phyloP scores from a whole-genome alignment of 2,888 invertebrate genomes.

The Clunio marinus region DNA sequence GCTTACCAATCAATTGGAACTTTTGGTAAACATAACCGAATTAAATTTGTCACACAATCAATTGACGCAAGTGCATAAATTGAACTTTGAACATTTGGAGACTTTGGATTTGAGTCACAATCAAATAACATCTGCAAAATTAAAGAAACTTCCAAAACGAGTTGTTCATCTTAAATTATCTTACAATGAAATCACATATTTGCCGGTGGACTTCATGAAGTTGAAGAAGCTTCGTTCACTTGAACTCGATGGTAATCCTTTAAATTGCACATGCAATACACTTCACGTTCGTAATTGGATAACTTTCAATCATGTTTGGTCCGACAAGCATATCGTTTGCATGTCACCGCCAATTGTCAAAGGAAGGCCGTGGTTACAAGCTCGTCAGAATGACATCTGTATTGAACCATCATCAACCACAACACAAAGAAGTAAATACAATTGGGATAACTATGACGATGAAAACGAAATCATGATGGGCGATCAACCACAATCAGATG shows the following conservation, averaged over 20 bases:
- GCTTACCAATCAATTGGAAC: conserved; percentile 56
- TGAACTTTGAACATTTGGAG: conserved; percentile 57
- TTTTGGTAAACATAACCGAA: conserved; percentile 58
- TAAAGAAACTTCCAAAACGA: conserved; percentile 56
- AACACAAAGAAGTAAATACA: conserved; percentile 7
- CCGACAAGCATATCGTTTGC: conserved; percentile 56
- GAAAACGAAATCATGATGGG: conserved; percentile 61
- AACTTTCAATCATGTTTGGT: conserved; percentile 54
- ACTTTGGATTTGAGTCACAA: conserved; percentile 61
- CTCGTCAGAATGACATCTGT: conserved; percentile 57
- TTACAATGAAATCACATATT: conserved; percentile 57
- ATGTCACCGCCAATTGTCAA: conserved; percentile 54
- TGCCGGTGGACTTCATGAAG: conserved; percentile 58
- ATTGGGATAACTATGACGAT: conserved; percentile 42
- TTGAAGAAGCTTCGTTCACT: conserved; percentile 59
- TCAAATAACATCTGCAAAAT: conserved; percentile 55
- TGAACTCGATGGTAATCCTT: conserved; percentile 63
- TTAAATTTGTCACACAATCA: conserved; percentile 62
- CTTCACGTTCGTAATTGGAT: conserved; percentile 61
- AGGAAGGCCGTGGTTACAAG: conserved; percentile 57
- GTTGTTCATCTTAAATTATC: conserved; percentile 61
- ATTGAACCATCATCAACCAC: conserved; percentile 45
- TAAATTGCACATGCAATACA: conserved; percentile 68
- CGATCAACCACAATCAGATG: conserved; percentile 55
- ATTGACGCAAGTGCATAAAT: conserved; percentile 57